Percentiles rank a stretch among this genome's conserved stretches.
Conservation (phyloP, 1,140 invertebrate genomes). For the Bombus cullumanus region DNA sequence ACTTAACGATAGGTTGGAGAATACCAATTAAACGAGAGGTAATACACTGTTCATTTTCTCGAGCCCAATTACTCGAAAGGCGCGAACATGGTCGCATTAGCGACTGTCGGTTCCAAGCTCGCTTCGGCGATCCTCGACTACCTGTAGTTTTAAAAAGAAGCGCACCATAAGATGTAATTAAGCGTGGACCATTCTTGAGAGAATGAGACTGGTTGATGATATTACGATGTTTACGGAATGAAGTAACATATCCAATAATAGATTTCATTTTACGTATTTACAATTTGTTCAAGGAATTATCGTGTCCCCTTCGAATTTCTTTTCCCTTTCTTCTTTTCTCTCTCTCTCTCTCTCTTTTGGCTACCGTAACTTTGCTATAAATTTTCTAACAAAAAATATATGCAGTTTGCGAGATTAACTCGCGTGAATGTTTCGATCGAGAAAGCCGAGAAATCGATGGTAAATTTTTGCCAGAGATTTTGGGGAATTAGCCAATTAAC, state of each 20-base stretch:
- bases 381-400: background rate
- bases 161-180: slow-evolving; percentile 33
- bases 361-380: no score
- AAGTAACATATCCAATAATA: slow-evolving; percentile 17
- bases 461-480: background rate
- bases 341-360: no score
- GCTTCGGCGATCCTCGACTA: slow-evolving; percentile 4
- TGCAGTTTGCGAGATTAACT: background rate
- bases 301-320: background rate
- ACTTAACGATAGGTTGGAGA: background rate
- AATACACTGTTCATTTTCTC: slow-evolving; percentile 24
- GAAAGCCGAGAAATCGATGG: no score
- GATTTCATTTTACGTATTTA: background rate
- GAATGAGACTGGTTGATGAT: slow-evolving; percentile 44
- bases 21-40: slow-evolving; percentile 23
- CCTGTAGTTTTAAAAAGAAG: slow-evolving; percentile 44
- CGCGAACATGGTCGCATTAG: slow-evolving; percentile 39
- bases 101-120: background rate
- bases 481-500: slow-evolving; percentile 54
- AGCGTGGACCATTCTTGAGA: slow-evolving; percentile 11
- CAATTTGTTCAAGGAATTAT: background rate
- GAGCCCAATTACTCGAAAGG: slow-evolving; percentile 30
- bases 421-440: background rate
- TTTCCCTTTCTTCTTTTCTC: no score
- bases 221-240: slow-evolving; percentile 22